A percentile compares a stretch with the other conserved stretches of the same genome.
Conservation (phyloP, 2,888 invertebrate genomes). For the Parthenolecanium corni region DNA sequence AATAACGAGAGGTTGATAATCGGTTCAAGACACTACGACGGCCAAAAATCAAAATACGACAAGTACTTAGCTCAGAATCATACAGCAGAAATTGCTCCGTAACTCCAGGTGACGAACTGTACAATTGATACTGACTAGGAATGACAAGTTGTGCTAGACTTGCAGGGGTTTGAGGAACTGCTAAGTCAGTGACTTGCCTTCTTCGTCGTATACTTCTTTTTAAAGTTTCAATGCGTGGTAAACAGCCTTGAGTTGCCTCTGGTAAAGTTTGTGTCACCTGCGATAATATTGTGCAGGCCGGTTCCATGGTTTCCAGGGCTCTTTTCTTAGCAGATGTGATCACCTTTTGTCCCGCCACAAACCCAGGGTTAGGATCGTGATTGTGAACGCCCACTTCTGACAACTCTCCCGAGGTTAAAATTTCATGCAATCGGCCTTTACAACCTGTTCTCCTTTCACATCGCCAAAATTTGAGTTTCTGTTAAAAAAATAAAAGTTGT, state of each 20-base stretch:
- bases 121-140: not conserved
- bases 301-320: not conserved
- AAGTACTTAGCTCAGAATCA: not conserved
- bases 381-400: no score
- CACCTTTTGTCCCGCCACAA: no score
- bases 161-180: not conserved
- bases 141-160: not conserved
- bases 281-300: not conserved
- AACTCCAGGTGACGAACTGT: not conserved
- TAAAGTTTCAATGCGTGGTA: not conserved
- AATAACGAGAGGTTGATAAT: not conserved
- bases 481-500: no score
- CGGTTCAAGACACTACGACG: not conserved
- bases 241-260: not conserved
- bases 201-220: not conserved
- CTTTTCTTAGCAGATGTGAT: no score
- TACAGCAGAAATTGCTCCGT: not conserved
- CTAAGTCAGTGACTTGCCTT: not conserved
- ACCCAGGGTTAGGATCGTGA: no score
- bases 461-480: no score
- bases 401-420: no score
- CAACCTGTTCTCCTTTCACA: no score
- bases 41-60: not conserved
- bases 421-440: no score
- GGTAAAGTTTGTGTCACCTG: not conserved